Evolutionary conservation across 2,888 invertebrate species (phyloP), one percentile per base, ranked within the genome.

Genomic region (Eretmocerus hayati): DNA sequence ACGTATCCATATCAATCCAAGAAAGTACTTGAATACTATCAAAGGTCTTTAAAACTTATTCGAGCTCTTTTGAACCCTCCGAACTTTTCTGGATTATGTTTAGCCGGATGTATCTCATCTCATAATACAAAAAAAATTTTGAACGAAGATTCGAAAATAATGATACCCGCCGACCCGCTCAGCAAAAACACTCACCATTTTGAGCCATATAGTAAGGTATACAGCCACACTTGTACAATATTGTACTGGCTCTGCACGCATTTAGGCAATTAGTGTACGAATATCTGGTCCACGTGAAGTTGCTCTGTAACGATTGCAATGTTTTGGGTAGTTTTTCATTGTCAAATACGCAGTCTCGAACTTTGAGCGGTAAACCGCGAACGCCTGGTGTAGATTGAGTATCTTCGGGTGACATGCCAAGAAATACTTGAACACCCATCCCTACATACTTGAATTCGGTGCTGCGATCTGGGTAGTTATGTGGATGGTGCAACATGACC

Each of bases 401-500:
- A n/a, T 77, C 72, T 48, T 79, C 77, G 0, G 85, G 84, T 16
- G 77, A 75, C 5, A 85, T 63, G 1, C 81, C 79, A 5, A 85
- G 74, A 49, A 84, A 76, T 21, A 79, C 75, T 59, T 83, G 80
- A 0, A 77, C 74, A 0, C 75, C 71, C 0, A 78, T 72, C 30
- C 76, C 77, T 21, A 81, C 71, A 33, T 84, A 67, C 37, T 82
- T 78, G 16, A 75, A 75, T 18, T 81, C 77, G 0, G 81, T 74
- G 53, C 80, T 81, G 58, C 79, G 72, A 59, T 81, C 81, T 0
- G 85, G 83, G 55, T 77, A 75, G 61, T 84, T 77, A 62, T 78
- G 80, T 0, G 84, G 74, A 58, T 80, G 76, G 57, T 85, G 85
- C 31, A 85, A 72, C 42, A 82, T 72, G 6, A 81, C 73, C 81